Evolutionary conservation across 2,113 vertebrate species (phyloP), one percentile per base, ranked within the genome.

Genomic region (Megaleporinus macrocephalus): DNA sequence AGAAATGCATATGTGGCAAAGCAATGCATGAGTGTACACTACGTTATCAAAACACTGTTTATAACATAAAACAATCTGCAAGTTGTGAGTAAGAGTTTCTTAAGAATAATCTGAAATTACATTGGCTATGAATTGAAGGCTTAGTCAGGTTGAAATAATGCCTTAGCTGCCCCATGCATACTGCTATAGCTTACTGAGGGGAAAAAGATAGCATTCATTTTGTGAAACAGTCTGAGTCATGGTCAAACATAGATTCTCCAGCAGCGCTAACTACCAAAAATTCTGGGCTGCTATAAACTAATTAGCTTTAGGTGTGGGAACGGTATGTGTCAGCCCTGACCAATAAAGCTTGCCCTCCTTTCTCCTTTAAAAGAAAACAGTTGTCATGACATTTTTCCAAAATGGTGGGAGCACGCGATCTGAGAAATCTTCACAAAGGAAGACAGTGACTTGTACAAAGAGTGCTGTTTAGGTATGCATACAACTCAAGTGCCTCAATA

Each of bases 1-100:
- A 65, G 44, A 55, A 78, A 33, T 44, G 78, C 33, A 72, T 55
- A 72, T 30, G 36, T 72, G 41, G 30, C 33, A n/a, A 41, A 36
- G 10, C 36, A 44, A 41, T n/a, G 33, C 20, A 24, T 12, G 12
- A 70, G 9, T n/a, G 33, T 18, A 68, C 9, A 22, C 14, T 68
- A 3, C 7, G 65, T 36, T 68, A 33, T 36, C 13, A 66, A 66
- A 15, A 68, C 18, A 13, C 3, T 69, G 9, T 24, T 63, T 33
- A 10, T 18, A 36, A 24, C 24, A 30, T 16, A 29, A 41, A 49
- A 51, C 26, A 49, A 26, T 77, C 10, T 44, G 73, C 33, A 36
- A 44, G n/a, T 61, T 41, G 33, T 61, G 14, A 76, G 36, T 20
- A 0, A 36, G 4, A 49, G n/a, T 5, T 63, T 76, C 26, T 47